These are phyloP conservation scores for Bujurquina vittata DNA, from an alignment of 2,113 vertebrate genomes.

Conservation along the genomic window DNA sequence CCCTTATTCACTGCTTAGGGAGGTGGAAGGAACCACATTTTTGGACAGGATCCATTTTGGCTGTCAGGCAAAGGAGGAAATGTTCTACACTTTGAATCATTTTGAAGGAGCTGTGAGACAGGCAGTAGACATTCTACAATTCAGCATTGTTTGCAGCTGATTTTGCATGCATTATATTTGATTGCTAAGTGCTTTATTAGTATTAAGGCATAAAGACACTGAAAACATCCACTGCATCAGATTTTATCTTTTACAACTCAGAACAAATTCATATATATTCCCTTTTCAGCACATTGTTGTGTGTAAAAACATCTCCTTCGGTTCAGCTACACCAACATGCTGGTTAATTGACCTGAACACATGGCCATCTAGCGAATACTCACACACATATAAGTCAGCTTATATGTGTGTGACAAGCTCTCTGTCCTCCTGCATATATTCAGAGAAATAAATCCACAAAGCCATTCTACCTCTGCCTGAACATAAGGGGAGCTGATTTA, in stretches of 20 bases:
- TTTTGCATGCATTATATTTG: background rate
- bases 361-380: constrained; percentile 30
- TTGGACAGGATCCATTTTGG: constrained; percentile 55
- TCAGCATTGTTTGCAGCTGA: background rate
- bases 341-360: background rate
- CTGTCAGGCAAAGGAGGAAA: constrained; percentile 42
- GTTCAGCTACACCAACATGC: background rate
- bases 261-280: background rate
- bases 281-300: background rate
- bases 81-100: constrained; percentile 4
- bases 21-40: constrained; percentile 21
- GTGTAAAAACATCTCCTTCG: background rate
- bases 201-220: background rate
- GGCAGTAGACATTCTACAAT: background rate
- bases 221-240: background rate
- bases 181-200: background rate
- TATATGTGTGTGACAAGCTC: constrained; percentile 40
- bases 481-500: constrained; percentile 59
- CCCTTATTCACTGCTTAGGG: constrained; percentile 13
- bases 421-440: constrained; percentile 18
- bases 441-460: constrained; percentile 27
- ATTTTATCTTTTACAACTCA: background rate
- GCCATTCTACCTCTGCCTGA: constrained; percentile 37
- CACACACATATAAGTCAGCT: background rate
- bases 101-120: constrained; percentile 15